A percentile compares a stretch with the other conserved stretches of the same genome.
Evolutionary conservation across 2,797 vertebrate genomes (phyloP).

Genomic region (Gallinago stenura): DNA sequence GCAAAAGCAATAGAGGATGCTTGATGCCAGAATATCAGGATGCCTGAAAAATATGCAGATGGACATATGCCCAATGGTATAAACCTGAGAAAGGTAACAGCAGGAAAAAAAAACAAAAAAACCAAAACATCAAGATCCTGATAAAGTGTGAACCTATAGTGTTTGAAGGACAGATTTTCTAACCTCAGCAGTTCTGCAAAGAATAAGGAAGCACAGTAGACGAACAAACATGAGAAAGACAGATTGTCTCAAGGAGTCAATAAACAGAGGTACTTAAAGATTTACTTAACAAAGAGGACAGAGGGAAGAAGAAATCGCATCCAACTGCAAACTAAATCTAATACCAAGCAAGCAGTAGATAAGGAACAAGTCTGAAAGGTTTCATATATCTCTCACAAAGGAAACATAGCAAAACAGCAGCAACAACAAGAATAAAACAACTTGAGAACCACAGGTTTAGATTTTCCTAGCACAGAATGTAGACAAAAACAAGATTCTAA

Average conservation of each 20-base stretch:
- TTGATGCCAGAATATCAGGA: background rate
- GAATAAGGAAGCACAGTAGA: background rate
- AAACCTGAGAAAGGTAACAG: background rate
- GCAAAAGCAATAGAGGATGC: background rate
- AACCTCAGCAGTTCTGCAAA: background rate
- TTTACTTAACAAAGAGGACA: background rate
- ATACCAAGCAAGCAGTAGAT: background rate
- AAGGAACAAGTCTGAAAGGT: background rate
- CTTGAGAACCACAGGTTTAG: background rate
- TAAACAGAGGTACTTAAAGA: background rate
- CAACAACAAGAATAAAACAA: background rate
- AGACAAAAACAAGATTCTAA: background rate
- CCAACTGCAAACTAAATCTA: background rate
- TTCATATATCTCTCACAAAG: background rate
- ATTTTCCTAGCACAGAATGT: background rate
- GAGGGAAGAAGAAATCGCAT: background rate
- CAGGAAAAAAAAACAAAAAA: background rate
- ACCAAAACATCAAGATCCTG: background rate
- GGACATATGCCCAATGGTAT: background rate
- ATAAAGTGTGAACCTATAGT: background rate
- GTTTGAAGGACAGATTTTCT: background rate
- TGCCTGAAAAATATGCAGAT: background rate
- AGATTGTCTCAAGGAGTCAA: background rate
- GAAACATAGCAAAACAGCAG: background rate
- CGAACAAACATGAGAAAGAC: background rate